These are phyloP conservation scores for Delia radicum DNA, from an alignment of 1,140 invertebrate genomes.

Conservation along the genomic window DNA sequence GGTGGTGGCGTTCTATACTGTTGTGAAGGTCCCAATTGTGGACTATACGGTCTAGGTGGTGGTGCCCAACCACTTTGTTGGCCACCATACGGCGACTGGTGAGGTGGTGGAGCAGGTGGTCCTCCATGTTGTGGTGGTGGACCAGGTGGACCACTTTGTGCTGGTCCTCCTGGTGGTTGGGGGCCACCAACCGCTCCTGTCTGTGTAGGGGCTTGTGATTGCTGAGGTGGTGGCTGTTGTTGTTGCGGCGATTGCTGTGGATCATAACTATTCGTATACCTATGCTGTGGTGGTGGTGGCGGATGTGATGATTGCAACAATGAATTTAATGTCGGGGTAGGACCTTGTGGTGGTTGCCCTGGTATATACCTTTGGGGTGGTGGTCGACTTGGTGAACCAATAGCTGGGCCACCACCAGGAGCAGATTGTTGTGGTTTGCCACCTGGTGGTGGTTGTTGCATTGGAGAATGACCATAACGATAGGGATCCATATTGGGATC, in stretches of 20 bases:
- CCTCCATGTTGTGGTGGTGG: constrained; percentile 40
- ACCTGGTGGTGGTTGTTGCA: constrained; percentile 41
- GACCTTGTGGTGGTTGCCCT: constrained; percentile 68
- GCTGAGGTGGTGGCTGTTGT: constrained; percentile 50
- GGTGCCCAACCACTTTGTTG: constrained; percentile 53
- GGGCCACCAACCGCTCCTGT: constrained; percentile 45
- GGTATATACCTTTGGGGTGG: constrained; percentile 54
- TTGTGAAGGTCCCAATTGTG: constrained; percentile 51
- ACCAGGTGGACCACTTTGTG: constrained; percentile 50
- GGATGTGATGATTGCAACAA: constrained; percentile 78
- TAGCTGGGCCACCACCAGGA: constrained; percentile 33
- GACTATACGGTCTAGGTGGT: constrained; percentile 52
- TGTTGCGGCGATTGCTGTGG: constrained; percentile 54
- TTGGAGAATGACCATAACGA: constrained; percentile 45
- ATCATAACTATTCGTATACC: constrained; percentile 54
- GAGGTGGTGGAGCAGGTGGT: constrained; percentile 55
- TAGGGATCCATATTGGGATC: constrained; percentile 54
- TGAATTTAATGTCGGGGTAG: constrained; percentile 89
- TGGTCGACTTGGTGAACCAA: constrained; percentile 49
- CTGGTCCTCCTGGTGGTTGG: constrained; percentile 45
- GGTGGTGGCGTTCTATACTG: constrained; percentile 48
- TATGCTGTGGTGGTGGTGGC: constrained; percentile 58
- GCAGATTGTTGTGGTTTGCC: constrained; percentile 34
- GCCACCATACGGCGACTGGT: constrained; percentile 37
- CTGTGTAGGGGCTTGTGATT: constrained; percentile 38